A percentile compares a stretch with the other conserved stretches of the same genome.
These are phyloP conservation scores for Raphicerus campestris DNA, from an alignment of 2,113 vertebrate genomes.

Conservation along the genomic window DNA sequence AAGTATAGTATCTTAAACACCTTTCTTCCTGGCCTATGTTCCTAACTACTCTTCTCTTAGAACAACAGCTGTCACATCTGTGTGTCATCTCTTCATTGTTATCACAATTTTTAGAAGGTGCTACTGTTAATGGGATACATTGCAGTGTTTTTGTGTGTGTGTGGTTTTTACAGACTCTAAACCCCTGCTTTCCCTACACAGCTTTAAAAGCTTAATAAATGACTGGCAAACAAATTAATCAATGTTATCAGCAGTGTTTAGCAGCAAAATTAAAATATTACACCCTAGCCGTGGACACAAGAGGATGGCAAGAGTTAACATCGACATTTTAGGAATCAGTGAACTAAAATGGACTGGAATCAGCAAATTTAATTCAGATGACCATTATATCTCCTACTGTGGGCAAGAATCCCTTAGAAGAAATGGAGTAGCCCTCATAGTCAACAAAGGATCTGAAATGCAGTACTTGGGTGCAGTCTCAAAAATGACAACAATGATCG, in stretches of 20 bases:
- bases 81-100: neutral
- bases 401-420: neutral
- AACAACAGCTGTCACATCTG: neutral
- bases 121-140: neutral
- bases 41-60: neutral
- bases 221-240: neutral
- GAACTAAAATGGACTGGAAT: neutral
- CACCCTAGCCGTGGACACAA: neutral
- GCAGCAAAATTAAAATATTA: neutral
- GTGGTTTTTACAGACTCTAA: neutral
- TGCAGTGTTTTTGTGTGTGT: neutral
- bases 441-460: neutral
- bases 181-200: neutral
- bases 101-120: neutral
- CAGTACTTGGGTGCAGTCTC: neutral
- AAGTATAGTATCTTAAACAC: neutral
- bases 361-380: neutral
- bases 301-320: neutral
- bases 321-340: neutral
- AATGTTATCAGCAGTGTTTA: neutral
- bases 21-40: neutral
- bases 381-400: neutral
- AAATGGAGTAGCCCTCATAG: neutral
- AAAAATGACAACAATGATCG: neutral
- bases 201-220: neutral